Evolutionary conservation across 2,797 vertebrate genomes (phyloP), one percentile per base, ranked within the genome.

Genomic region (Tokudaia tokunoshimensis): DNA sequence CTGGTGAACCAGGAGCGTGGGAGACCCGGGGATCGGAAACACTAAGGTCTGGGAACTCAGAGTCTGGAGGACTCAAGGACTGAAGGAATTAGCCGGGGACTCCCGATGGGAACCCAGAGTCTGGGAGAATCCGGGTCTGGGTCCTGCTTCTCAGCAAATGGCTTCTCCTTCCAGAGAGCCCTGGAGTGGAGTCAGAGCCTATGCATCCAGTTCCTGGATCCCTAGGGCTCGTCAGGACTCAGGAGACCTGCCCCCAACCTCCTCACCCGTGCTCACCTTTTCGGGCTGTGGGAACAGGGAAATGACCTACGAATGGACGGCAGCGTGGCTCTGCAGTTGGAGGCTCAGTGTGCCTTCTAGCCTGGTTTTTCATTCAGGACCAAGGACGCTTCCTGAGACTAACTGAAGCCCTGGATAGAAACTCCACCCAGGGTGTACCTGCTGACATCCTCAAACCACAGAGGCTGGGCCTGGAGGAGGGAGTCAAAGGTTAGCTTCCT

Each of bases 341-440:
- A 8, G 3, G 67, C 31, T 76, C 34, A 41, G 31, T 1, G 15
- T 6, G 57, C 88, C 75, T 70, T 34, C 13, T n/a, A 20, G 72
- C 20, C 24, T 4, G 19, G 20, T 24, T 20, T 61, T 41, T 65
- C 37, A 9, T 13, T 24, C 65, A 29, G 63, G 15, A 4, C 37
- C 3, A 34, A 4, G 19, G 55, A 94, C 83, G 57, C 14, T 26
- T 78, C 20, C 72, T 0, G 29, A 76, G 26, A 3, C 19, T 22
- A 41, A 59, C 59, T n/a, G 57, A 41, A 72, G 17, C 0, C 3
- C 59, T 50, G 13, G 37, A 0, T 13, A 24, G 20, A 92, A 92
- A 61, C 95, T 50, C 95, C 89, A 47, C 97, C 97, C 91, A 94
- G 91, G 78, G 47, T 65, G 50, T 65, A 50, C 90, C 74, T 15